Evolutionary conservation across 2,797 vertebrate species (phyloP).

Genomic region (Pangasius krempfi): DNA sequence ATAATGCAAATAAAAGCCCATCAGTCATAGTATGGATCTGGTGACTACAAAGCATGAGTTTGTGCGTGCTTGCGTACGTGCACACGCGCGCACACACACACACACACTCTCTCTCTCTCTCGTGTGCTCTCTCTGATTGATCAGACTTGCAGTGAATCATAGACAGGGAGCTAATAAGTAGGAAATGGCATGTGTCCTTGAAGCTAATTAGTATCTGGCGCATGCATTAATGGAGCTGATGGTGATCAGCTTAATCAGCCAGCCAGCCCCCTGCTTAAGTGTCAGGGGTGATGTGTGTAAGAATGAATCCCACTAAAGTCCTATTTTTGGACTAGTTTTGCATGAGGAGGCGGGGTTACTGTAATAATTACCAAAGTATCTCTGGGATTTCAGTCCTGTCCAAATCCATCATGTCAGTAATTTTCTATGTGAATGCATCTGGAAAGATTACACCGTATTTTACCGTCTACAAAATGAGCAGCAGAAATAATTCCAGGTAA

Average conservation of each 20-base stretch:
- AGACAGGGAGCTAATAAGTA: slow-evolving; percentile 52
- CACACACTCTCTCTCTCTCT: too few species aligned
- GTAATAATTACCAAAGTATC: neutral
- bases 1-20: slow-evolving; percentile 34
- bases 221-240: slow-evolving; percentile 65
- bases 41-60: neutral
- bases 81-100: too few species aligned
- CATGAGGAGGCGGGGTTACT: neutral
- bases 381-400: neutral
- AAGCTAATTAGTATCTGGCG: slow-evolving; percentile 72
- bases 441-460: neutral
- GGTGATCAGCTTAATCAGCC: slow-evolving; percentile 79
- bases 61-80: too few species aligned
- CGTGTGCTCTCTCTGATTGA: slow-evolving; percentile 15
- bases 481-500: neutral
- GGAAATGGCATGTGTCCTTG: slow-evolving; percentile 75
- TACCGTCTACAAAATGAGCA: neutral
- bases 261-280: slow-evolving; percentile 72
- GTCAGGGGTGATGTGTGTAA: slow-evolving; percentile 59
- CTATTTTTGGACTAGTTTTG: slow-evolving; percentile 19
- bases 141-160: slow-evolving; percentile 44
- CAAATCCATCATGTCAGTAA: neutral
- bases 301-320: slow-evolving; percentile 55
- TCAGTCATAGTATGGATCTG: slow-evolving; percentile 24
- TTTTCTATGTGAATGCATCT: neutral